Evolutionary conservation across 2,113 vertebrate species (phyloP).

Genomic region (Gracilinanus agilis): DNA sequence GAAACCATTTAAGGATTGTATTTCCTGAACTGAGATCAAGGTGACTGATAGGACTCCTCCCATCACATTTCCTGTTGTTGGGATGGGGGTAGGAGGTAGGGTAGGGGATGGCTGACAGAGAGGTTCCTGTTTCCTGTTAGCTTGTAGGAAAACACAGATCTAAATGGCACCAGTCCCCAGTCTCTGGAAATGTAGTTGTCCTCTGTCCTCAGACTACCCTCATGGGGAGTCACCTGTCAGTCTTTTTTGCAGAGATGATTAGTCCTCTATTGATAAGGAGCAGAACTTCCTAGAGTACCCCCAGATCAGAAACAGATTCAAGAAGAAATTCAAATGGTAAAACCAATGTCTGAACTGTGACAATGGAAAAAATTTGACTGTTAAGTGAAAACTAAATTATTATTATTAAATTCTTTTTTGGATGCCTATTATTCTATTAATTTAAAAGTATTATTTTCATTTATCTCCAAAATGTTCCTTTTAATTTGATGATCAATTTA

Average conservation of each 20-base stretch:
- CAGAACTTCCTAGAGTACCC: conserved; percentile 8
- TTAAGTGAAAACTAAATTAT: conserved; percentile 42
- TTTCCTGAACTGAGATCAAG: conserved; percentile 63
- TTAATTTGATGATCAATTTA: conserved; percentile 14
- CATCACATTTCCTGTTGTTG: conserved; percentile 61
- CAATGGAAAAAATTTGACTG: background rate
- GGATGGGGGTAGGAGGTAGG: conserved; percentile 49
- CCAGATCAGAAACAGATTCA: conserved; percentile 19
- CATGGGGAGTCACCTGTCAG: conserved; percentile 72
- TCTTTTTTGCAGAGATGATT: conserved; percentile 5
- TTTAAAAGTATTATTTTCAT: background rate
- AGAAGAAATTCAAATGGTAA: conserved; percentile 38
- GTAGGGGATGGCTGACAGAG: conserved; percentile 71
- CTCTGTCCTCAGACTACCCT: conserved; percentile 59
- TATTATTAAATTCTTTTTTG: background rate
- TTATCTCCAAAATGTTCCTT: background rate
- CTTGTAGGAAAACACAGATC: conserved; percentile 59
- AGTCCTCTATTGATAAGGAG: conserved; percentile 50
- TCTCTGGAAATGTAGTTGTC: conserved; percentile 69
- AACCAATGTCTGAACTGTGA: conserved; percentile 7
- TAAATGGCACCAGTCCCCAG: conserved; percentile 60
- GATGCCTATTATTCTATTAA: background rate
- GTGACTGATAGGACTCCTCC: conserved; percentile 48
- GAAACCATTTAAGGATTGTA: conserved; percentile 36
- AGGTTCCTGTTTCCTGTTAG: conserved; percentile 80